These are phyloP conservation scores for Mastomys coucha DNA, from an alignment of 2,113 vertebrate genomes.

Conservation along the genomic window DNA sequence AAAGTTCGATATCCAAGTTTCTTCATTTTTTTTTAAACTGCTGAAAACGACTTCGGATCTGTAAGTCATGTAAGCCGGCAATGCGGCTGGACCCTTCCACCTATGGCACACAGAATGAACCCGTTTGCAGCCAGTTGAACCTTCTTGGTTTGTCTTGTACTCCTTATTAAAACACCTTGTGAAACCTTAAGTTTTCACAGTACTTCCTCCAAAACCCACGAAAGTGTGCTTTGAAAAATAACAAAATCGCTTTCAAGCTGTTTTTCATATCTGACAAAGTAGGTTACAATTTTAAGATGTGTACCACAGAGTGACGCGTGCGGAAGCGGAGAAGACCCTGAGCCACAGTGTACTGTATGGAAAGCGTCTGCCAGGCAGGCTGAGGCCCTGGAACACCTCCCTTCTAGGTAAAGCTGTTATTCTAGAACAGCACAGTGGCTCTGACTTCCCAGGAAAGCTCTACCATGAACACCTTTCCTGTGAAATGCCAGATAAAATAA, in stretches of 20 bases:
- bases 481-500: constrained; percentile 54
- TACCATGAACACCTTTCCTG: constrained; percentile 27
- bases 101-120: background rate
- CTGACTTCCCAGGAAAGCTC: constrained; percentile 49
- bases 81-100: background rate
- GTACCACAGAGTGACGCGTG: constrained; percentile 39
- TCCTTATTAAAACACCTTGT: constrained; percentile 21
- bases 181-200: background rate
- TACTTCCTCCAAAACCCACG: background rate
- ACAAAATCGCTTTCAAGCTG: constrained; percentile 19
- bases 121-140: background rate
- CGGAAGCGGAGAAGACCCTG: background rate
- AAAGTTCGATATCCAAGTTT: constrained; percentile 10
- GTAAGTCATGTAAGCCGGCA: constrained; percentile 17
- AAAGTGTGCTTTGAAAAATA: constrained; percentile 17
- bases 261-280: constrained; percentile 25
- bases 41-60: background rate
- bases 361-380: background rate
- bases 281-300: constrained; percentile 48
- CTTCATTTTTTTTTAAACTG: background rate
- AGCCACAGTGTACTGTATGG: background rate
- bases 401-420: constrained; percentile 46
- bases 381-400: background rate
- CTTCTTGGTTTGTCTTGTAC: background rate
- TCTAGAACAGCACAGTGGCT: background rate